A percentile compares a stretch with the other conserved stretches of the same genome.
Conservation (phyloP, 2,888 invertebrate genomes). For the Philereme transversata region DNA sequence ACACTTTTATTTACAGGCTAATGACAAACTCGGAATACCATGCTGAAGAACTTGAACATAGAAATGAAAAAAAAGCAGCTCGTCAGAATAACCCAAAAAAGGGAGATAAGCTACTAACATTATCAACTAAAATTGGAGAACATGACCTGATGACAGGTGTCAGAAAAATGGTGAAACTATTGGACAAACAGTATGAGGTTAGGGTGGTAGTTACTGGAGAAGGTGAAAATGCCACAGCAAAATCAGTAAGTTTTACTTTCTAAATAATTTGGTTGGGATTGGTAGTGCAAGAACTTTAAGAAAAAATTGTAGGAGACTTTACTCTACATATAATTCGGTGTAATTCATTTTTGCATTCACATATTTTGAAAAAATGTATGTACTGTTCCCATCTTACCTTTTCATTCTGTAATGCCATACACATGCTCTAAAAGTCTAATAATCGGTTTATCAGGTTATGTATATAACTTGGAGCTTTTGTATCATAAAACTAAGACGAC, state of each 20-base stretch:
- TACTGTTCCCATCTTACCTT: too few relatives aligned
- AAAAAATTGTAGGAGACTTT: too few relatives aligned
- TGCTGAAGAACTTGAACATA: slow-evolving; percentile 83
- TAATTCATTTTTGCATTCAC: too few relatives aligned
- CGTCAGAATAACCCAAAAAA: slow-evolving; percentile 73
- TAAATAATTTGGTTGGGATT: too few relatives aligned
- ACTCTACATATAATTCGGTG: too few relatives aligned
- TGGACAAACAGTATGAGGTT: slow-evolving; percentile 87
- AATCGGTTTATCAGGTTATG: too few relatives aligned
- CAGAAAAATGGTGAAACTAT: slow-evolving; percentile 86
- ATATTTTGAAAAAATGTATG: too few relatives aligned
- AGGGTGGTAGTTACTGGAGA: slow-evolving; percentile 82
- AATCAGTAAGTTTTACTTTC: slow-evolving; percentile 48
- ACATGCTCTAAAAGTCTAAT: too few relatives aligned
- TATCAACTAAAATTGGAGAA: slow-evolving; percentile 85
- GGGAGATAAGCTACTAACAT: slow-evolving; percentile 86
- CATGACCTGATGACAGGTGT: slow-evolving; percentile 87
- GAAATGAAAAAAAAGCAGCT: slow-evolving; percentile 75
- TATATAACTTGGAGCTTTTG: too few relatives aligned
- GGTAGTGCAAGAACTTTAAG: too few relatives aligned
- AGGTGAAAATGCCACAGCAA: slow-evolving; percentile 59
- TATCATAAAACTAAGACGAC: too few relatives aligned
- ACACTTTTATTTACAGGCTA: slow-evolving; percentile 64
- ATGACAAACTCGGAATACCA: slow-evolving; percentile 87
- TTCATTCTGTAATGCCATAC: too few relatives aligned